phyloP scores from a whole-genome alignment of 1,140 invertebrate species.

The Maniola jurtina region DNA sequence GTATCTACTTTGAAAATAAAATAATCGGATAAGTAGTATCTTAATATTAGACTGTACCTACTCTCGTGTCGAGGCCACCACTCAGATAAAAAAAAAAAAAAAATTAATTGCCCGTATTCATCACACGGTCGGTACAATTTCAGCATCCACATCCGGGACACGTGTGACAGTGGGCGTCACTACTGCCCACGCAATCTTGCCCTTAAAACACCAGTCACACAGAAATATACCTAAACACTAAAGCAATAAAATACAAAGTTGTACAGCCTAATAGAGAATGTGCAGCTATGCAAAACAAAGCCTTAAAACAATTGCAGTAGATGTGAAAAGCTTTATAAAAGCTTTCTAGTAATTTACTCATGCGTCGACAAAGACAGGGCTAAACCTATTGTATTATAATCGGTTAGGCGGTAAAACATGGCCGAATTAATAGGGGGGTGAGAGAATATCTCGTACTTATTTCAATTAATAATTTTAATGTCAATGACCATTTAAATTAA shows the following conservation, averaged over 20 bases:
- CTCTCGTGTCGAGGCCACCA: too few species aligned
- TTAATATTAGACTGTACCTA: too few species aligned
- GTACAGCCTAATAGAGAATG: not conserved
- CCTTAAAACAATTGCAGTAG: not conserved
- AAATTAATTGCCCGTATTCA: constrained; percentile 21
- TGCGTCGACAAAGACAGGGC: constrained; percentile 16
- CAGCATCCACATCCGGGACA: constrained; percentile 47
- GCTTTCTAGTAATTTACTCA: constrained; percentile 19
- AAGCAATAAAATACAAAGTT: not conserved
- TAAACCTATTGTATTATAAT: constrained; percentile 32
- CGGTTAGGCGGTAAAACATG: constrained; percentile 10
- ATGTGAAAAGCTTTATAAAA: not conserved
- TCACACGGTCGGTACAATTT: constrained; percentile 33
- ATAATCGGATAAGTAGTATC: too few species aligned
- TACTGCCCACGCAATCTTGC: constrained; percentile 34
- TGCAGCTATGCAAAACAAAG: not conserved
- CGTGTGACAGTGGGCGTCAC: constrained; percentile 41
- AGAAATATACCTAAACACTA: not conserved
- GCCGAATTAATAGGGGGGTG: constrained; percentile 1
- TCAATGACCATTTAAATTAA: too few species aligned
- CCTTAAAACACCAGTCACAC: constrained; percentile 11
- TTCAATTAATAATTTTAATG: too few species aligned
- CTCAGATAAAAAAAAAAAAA: not conserved
- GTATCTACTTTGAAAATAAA: too few species aligned
- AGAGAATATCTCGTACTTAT: not conserved